Evolutionary conservation across 2,888 invertebrate genomes (phyloP).

Genomic region (Acanthosepion pharaonis): DNA sequence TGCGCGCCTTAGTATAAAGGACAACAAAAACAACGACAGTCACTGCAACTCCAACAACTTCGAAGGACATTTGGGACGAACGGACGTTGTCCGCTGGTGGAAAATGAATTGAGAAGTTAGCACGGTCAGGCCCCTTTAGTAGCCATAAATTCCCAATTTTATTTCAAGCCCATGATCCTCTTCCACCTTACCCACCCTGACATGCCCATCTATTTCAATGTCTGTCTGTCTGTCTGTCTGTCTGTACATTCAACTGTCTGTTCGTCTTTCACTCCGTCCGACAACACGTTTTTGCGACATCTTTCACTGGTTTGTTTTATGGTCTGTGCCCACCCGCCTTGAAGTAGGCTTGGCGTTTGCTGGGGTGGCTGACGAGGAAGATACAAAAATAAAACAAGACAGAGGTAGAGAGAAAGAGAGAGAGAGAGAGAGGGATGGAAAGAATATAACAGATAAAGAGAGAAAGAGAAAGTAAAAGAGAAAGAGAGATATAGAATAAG

Average conservation of each 20-base stretch:
- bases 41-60: not conserved
- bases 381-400: not conserved
- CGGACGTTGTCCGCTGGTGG: not conserved
- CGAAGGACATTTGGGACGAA: not conserved
- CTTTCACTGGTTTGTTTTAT: conserved; percentile 23
- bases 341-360: not conserved
- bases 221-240: not conserved
- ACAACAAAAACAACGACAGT: not conserved
- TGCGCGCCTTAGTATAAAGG: not conserved
- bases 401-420: not conserved
- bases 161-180: not conserved
- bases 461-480: not conserved
- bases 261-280: not conserved
- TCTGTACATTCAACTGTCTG: not conserved
- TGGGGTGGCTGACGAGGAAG: not conserved
- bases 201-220: not conserved
- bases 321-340: conserved; percentile 4
- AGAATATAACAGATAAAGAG: no score
- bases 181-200: not conserved
- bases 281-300: conserved; percentile 33
- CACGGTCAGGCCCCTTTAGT: conserved; percentile 33
- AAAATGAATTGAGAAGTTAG: conserved; percentile 6
- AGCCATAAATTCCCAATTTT: conserved; percentile 33
- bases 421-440: not conserved
- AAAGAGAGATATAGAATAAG: no score